Evolutionary conservation across 2,113 vertebrate species (phyloP), one percentile per base, ranked within the genome.

Genomic region (Aix galericulata): DNA sequence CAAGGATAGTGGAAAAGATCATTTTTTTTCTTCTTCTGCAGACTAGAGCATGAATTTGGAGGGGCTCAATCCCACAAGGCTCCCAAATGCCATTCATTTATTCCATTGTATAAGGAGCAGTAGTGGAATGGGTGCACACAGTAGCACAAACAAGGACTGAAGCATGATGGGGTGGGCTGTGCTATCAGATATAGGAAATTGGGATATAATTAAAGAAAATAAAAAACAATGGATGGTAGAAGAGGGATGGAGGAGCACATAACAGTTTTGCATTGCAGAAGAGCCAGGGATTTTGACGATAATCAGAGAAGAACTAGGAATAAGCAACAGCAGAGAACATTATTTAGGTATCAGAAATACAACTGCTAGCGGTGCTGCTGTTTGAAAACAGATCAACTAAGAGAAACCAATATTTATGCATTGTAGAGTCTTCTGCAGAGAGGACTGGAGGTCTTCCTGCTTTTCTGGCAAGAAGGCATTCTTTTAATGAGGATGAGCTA

Each of bases 401-500:
- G 87, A 85, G 85, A 93, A 94, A 90, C 59, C 78, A 94, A 44
- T 91, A 88, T 95, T 96, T 97, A 73, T 95, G 46, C 34, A 50
- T 55, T 93, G 63, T 46, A 85, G 73, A 92, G 81, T 87, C 63
- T 85, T 95, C 88, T 93, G 80, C 85, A 93, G 93, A 84, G 34
- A 89, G 55, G 62, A 87, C 36, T 58, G 40, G 56, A 78, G 32
- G 82, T 79, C 82, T 80, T 58, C 93, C 90, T 95, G 76, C 74
- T 94, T 96, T 95, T 94, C 72, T 91, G 86, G 63, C 10, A 15
- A 93, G 95, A 85, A 80, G 32, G 32, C 64, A 53, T 97, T 97
- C 86, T 96, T 96, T 96, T 96, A 97, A 97, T 96, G 93, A 95
- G 94, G 87, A 94, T 95, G 80, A 97, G 94, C 95, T 97, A 97